Base-by-base conservation (phyloP, 2,888 invertebrate genomes). In the Apodemia mormo region DNA sequence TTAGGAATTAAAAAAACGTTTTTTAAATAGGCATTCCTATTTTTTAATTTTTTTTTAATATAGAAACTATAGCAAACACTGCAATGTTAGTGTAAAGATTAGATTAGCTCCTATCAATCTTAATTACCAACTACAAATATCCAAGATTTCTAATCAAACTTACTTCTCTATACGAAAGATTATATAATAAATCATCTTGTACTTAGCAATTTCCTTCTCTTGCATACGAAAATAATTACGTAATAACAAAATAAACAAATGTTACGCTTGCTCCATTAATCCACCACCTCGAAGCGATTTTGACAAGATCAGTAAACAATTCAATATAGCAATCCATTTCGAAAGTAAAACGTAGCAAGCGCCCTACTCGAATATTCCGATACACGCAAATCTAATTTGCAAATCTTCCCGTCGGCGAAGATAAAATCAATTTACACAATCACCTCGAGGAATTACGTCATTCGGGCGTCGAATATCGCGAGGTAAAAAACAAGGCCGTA, bases 401-500 rank as follows among this genome's bases (percentile, higher is more conserved):
- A 71, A 75, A 74, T 76, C 75, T 76, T 73, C 73, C 72, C 74
- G 80, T 67, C 78, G 79, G 80, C 83, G 79, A 79, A 82, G 82
- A 83, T 80, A 80, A 81, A 83, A 85, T 85, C 86, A 84, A 84
- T 86, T 84, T 83, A 80, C 83, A 85, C 86, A 82, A 85, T 84
- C 82, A 81, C 75, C 81, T 78, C 80, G 81, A 79, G 80, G 82
- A 80, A 84, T 90, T 86, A 88, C 90, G 88, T 90, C 89, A 90
- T 81, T 76, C 79, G 79, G 76, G 78, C 77, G 82, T 84, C 86
- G 83, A 89, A 88, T 86, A 86, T 88, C 79, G 85, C 85, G 80
- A 84, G 77, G 81, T 82, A 84, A 85, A 85, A 88, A 74, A 88
- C 82, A 89, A 89, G 90, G 90, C 83, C 86, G 85, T 73, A 80